A percentile compares a stretch with the other conserved stretches of the same genome.
These are phyloP conservation scores for Oryzias woworae DNA, from an alignment of 2,113 vertebrate genomes.

Conservation along the genomic window DNA sequence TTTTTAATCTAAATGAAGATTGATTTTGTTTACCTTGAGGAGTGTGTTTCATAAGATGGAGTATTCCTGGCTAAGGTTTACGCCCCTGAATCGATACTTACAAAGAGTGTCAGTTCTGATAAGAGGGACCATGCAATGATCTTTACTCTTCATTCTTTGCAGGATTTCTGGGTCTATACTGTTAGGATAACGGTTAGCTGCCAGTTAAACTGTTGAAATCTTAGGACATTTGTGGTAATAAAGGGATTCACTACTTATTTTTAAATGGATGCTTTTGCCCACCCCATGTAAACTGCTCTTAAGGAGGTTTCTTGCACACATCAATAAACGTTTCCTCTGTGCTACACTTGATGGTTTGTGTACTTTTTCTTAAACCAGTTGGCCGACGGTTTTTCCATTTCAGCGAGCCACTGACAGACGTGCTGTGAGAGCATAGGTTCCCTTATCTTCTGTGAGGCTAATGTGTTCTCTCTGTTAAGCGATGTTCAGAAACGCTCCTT, in stretches of 20 bases:
- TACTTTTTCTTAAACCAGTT: slow-evolving; percentile 46
- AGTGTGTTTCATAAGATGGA: slow-evolving; percentile 10
- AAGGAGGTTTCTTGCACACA: slow-evolving; percentile 39
- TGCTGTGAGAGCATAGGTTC: slow-evolving; percentile 38
- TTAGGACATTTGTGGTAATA: background rate
- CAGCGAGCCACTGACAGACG: slow-evolving; percentile 37
- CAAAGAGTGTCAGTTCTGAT: background rate
- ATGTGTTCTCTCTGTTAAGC: slow-evolving; percentile 34
- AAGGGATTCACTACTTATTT: slow-evolving; percentile 43
- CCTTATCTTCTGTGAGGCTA: slow-evolving; percentile 54
- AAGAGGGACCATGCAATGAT: slow-evolving; percentile 39
- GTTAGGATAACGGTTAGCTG: background rate
- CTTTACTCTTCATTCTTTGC: background rate
- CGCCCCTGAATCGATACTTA: background rate
- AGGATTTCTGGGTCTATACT: background rate
- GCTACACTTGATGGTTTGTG: slow-evolving; percentile 37
- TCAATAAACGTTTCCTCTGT: slow-evolving; percentile 67
- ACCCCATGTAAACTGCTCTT: slow-evolving; percentile 30
- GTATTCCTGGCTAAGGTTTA: slow-evolving; percentile 1
- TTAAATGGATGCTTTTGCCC: slow-evolving; percentile 2
- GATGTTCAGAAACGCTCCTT: slow-evolving; percentile 42
- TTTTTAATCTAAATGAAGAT: slow-evolving; percentile 16
- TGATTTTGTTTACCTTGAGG: slow-evolving; percentile 31
- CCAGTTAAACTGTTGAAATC: background rate
- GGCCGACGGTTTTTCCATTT: slow-evolving; percentile 39